Base-by-base conservation (phyloP, 1,140 invertebrate species). In the Tetranychus cinnabarinus region DNA sequence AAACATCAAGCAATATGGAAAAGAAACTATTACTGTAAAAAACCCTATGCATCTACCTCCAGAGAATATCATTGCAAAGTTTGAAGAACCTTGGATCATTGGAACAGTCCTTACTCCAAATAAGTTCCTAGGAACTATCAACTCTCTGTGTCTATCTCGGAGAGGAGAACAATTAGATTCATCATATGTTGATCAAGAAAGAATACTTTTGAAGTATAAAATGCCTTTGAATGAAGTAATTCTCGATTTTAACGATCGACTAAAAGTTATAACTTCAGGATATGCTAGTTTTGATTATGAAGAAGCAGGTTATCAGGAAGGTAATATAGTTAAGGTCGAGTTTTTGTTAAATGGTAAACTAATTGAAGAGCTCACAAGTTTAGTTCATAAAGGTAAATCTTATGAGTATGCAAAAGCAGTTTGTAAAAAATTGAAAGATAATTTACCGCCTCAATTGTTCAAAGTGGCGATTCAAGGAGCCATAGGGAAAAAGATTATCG, bases 221-320 rank as follows among this genome's bases (percentile, higher is more conserved):
- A 73, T 98, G 42, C 93, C 93, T 8, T 71, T 97, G 2, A 86
- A 82, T 70, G 93, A 98, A 78, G 84, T 98, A 36, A 82, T 97
- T 2, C 70, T 93, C 3, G 89, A 97, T 69, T 97, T 98, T 72
- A 91, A 93, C 72, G 92, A 97, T 72, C 76, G 79, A 35, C 72
- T 98, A 0, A 98, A 96, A 74, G 83, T 82, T 33, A 66, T 88
- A 13, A 84, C 82, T 23, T 95, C 89, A 2, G 93, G 93, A 12
- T 97, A 90, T 76, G 92, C 89, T 10, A 93, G 88, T 72, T 97
- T 98, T 75, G 92, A 97, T 75, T 97, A 97, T 73, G 88, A 97
- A 75, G 85, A 95, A 72, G 70, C 80, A 69, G 89, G 84, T 15
- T 96, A 85, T 72, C 75, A 85, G 70, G 57, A 71, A 15, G 81